Percentiles rank a stretch among this genome's conserved stretches.
These are phyloP conservation scores for Myrmecobius fasciatus DNA, from an alignment of 2,113 vertebrate genomes.

Conservation along the genomic window DNA sequence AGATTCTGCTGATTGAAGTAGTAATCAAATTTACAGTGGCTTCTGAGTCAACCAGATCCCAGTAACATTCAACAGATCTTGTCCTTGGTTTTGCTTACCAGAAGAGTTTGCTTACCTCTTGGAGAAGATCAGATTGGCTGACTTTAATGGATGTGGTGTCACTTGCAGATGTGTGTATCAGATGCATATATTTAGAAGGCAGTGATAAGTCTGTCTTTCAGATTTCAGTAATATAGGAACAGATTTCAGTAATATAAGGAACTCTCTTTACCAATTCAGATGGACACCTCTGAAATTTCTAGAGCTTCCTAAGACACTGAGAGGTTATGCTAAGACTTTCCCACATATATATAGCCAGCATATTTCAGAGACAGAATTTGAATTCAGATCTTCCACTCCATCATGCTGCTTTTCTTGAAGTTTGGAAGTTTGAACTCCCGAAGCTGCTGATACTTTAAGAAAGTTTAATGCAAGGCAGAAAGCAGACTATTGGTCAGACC, in stretches of 20 bases:
- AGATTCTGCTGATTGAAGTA: neutral
- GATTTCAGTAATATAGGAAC: neutral
- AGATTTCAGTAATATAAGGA: neutral
- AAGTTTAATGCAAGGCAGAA: constrained; percentile 31
- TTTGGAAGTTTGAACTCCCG: neutral
- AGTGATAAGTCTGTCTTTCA: neutral
- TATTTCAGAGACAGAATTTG: neutral
- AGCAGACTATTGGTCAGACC: neutral
- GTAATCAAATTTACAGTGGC: neutral
- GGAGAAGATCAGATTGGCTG: constrained; percentile 25
- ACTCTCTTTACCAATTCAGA: neutral
- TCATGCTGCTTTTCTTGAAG: neutral
- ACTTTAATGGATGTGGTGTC: neutral
- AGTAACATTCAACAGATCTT: constrained; percentile 5
- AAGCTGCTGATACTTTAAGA: neutral
- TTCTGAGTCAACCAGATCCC: constrained; percentile 9
- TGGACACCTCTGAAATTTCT: neutral
- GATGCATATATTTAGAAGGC: neutral
- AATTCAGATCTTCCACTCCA: neutral
- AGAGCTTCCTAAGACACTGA: neutral
- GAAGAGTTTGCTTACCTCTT: constrained; percentile 24
- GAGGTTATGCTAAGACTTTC: neutral
- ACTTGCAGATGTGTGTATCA: neutral
- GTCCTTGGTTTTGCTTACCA: constrained; percentile 10
- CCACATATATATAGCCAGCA: neutral